Conservation (phyloP, 23 tunicate genomes). For the Halocynthia roretzi region DNA sequence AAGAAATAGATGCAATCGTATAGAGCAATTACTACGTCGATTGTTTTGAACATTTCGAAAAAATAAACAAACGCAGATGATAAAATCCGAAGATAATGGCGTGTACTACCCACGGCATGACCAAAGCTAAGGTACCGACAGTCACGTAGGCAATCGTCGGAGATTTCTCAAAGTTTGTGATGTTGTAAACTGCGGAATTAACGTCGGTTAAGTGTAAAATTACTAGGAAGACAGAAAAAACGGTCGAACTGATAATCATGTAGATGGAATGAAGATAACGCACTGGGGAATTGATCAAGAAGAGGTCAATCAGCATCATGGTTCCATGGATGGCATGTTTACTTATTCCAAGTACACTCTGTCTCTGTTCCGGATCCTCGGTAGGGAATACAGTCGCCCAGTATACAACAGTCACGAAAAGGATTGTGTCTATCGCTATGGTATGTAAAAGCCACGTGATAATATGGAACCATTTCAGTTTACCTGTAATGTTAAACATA, state of each 20-base stretch:
- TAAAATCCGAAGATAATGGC: not conserved
- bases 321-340: not conserved
- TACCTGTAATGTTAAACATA: not conserved
- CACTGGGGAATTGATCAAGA: not conserved
- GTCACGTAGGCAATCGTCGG: not conserved
- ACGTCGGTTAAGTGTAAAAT: not conserved
- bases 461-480: not conserved
- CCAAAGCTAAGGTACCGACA: not conserved
- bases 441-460: constrained; percentile 4
- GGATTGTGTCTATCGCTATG: not conserved
- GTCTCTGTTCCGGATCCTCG: not conserved
- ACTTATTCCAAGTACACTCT: not conserved
- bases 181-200: not conserved
- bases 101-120: not conserved
- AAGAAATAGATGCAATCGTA: too few relatives aligned
- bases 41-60: too few relatives aligned
- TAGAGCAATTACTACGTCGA: too few relatives aligned
- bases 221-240: not conserved
- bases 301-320: not conserved
- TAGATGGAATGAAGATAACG: not conserved
- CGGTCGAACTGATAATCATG: not conserved
- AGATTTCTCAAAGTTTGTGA: constrained; percentile 1
- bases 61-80: not conserved
- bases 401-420: constrained; percentile 9
- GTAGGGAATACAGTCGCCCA: constrained; percentile 1